phyloP scores from a whole-genome alignment of 2,888 invertebrate genomes.

The Dynastes hyllus region DNA sequence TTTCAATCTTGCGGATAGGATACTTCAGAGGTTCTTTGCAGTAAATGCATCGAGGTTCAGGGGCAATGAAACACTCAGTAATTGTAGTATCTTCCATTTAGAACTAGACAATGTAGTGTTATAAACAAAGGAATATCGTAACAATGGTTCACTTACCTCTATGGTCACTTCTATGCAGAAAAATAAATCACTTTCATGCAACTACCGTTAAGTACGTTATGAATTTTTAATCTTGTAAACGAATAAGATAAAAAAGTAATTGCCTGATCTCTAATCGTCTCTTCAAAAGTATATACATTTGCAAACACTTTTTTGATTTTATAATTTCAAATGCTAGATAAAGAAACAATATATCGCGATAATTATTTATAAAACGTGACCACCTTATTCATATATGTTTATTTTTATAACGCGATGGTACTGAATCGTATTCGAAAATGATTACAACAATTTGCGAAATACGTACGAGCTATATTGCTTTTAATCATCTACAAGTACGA shows the following conservation, averaged over 20 bases:
- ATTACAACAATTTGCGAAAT: conserved; percentile 3
- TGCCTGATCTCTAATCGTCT: conserved; percentile 14
- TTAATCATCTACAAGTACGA: not conserved
- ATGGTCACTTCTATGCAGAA: not conserved
- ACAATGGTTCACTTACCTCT: conserved; percentile 24
- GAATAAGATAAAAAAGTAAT: conserved; percentile 4
- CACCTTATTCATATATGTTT: not conserved
- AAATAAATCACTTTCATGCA: not conserved
- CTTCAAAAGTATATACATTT: not conserved
- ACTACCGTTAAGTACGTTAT: not conserved
- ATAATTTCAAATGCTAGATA: conserved; percentile 21
- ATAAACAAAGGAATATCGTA: conserved; percentile 13
- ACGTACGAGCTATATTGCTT: not conserved
- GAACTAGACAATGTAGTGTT: not conserved
- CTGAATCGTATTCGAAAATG: not conserved
- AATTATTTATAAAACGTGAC: conserved; percentile 17
- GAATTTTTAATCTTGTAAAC: not conserved
- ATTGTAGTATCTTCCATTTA: conserved; percentile 18
- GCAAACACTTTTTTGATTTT: conserved; percentile 8
- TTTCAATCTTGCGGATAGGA: conserved; percentile 36
- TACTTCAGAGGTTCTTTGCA: conserved; percentile 43
- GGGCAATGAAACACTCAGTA: not conserved
- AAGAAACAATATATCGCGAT: conserved; percentile 23
- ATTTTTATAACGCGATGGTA: not conserved
- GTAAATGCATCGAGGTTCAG: conserved; percentile 13